Evolutionary conservation across 2,113 vertebrate genomes (phyloP).

Genomic region (Centrocercus urophasianus): DNA sequence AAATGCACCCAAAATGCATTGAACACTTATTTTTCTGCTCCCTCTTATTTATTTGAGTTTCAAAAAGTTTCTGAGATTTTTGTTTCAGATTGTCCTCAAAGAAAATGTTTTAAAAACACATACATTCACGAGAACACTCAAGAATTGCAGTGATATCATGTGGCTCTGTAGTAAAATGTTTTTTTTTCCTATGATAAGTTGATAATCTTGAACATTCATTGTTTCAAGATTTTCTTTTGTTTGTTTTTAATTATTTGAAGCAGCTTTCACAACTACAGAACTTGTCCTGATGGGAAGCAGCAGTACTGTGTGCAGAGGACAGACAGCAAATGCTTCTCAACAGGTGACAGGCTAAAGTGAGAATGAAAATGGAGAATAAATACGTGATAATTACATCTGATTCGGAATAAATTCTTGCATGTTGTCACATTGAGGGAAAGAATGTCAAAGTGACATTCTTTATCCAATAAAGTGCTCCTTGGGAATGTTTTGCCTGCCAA

Average conservation of each 20-base stretch:
- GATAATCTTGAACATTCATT: neutral
- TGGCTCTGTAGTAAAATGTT: neutral
- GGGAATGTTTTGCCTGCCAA: neutral
- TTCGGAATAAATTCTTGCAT: neutral
- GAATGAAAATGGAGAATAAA: neutral
- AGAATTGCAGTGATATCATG: neutral
- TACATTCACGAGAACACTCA: neutral
- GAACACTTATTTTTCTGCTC: neutral
- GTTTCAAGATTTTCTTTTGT: neutral
- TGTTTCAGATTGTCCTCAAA: neutral
- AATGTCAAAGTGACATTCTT: neutral
- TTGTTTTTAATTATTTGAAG: neutral
- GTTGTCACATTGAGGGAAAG: neutral
- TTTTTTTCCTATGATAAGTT: neutral
- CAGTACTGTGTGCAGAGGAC: neutral
- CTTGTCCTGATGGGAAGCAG: neutral
- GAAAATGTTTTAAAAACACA: neutral
- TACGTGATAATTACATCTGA: neutral
- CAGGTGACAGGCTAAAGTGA: neutral
- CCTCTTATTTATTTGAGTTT: neutral
- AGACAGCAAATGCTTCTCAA: neutral
- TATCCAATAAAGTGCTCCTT: neutral
- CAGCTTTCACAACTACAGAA: neutral
- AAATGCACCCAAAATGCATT: neutral
- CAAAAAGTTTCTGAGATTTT: neutral